phyloP scores from a whole-genome alignment of 2,888 invertebrate genomes.

The Dorcus hopei region DNA sequence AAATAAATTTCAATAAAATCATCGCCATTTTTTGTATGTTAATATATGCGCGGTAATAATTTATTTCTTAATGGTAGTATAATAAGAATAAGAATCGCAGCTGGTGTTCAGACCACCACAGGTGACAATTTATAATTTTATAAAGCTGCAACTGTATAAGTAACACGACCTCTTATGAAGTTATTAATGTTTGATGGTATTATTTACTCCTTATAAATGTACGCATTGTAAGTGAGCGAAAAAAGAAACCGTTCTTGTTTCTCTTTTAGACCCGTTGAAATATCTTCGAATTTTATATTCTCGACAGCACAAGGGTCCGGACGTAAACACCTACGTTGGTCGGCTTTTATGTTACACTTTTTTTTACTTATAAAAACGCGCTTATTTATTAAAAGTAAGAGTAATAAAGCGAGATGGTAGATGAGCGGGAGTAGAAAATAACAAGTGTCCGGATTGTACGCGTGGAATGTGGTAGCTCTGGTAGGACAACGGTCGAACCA shows the following conservation, averaged over 20 bases:
- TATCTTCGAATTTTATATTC: not conserved
- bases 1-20: constrained; percentile 31
- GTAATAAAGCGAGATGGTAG: not conserved
- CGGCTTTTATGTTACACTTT: not conserved
- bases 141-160: constrained; percentile 30
- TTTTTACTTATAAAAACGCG: not conserved
- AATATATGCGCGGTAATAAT: constrained; percentile 28
- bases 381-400: constrained; percentile 1
- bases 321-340: not conserved
- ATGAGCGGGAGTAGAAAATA: not conserved
- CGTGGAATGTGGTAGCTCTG: constrained; percentile 34
- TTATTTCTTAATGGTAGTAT: constrained; percentile 27
- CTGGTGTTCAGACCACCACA: constrained; percentile 34
- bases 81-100: constrained; percentile 30
- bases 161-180: constrained; percentile 31
- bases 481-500: constrained; percentile 26
- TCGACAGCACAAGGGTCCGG: not conserved
- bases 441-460: constrained; percentile 23
- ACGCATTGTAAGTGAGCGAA: not conserved
- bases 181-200: constrained; percentile 37
- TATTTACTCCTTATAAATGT: constrained; percentile 35
- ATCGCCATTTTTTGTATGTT: constrained; percentile 23
- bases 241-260: not conserved
- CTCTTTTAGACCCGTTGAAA: not conserved
- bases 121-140: constrained; percentile 40